Base-by-base conservation (phyloP, 2,888 invertebrate species). In the Augochlorella aurata region DNA sequence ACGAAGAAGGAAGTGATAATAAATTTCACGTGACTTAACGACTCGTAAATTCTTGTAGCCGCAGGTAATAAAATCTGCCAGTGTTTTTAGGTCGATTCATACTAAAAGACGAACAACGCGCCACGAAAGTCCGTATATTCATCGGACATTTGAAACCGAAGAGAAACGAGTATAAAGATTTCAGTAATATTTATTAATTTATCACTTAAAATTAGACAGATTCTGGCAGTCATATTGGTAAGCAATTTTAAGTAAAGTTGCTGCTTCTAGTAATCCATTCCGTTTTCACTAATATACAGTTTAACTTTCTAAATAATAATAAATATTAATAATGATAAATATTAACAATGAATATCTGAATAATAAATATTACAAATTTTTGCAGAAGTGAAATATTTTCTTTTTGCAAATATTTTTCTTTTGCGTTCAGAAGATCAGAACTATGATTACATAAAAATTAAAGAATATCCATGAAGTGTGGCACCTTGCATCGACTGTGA, bases 11-110 rank as follows among this genome's bases (percentile, higher is more conserved):
- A 63, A 63, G 58, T 29, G 58, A 58, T 58, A 58, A 58, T 58
- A 58, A 63, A 63, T 38, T 63, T 63, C 24, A 8, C 58, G 58
- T 24, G 24, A 58, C 58, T 58, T 24, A 58, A 58, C 58, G 18
- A 63, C 18, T 10, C 63, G 63, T 63, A 38, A 63, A 38, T 63
- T 5, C 38, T 38, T 29, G 18, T 63, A 63, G 38, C 63, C 29
- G 38, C 38, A 9, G 38, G 38, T 63, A 63, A 38, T 63, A 63
- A 38, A 63, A 18, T 63, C 9, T 18, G 10, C 38, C 29, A 63
- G 38, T 38, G 16, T 18, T 18, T 61, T 61, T 18, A 29, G 18
- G 18, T 61, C 58, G 58, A 9, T 63, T 18, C 9, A 0, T 38
- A 3, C 18, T 10, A 9, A 38, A 63, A 63, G 16, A 18, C 9